phyloP scores from a whole-genome alignment of 2,888 invertebrate genomes.

The Caenorhabditis imperialis region DNA sequence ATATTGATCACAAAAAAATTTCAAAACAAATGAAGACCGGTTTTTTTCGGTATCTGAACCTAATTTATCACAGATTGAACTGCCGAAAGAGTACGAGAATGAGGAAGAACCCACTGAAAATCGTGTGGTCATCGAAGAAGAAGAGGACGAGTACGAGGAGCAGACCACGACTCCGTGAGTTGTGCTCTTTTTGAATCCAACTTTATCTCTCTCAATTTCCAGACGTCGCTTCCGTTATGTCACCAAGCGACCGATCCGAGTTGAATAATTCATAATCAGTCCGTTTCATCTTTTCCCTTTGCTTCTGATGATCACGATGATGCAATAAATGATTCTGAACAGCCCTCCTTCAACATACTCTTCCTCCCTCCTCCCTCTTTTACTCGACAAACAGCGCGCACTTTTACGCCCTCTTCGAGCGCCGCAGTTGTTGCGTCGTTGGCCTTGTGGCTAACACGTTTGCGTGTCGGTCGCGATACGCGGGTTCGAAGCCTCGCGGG shows the following conservation, averaged over 20 bases:
- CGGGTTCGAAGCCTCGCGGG: slow-evolving; percentile 48
- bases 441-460: slow-evolving; percentile 36
- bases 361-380: not conserved
- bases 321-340: slow-evolving; percentile 12
- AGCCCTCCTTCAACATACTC: not conserved
- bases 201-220: slow-evolving; percentile 11
- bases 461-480: slow-evolving; percentile 3
- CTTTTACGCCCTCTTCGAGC: not conserved
- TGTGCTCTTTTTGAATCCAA: too few species aligned
- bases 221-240: slow-evolving; percentile 66
- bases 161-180: slow-evolving; percentile 42
- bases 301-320: slow-evolving; percentile 6
- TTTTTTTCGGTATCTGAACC: too few species aligned
- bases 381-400: not conserved
- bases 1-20: too few species aligned
- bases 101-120: slow-evolving; percentile 15
- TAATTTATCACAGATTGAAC: slow-evolving; percentile 31
- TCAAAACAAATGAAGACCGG: too few species aligned
- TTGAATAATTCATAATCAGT: slow-evolving; percentile 41
- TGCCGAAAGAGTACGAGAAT: slow-evolving; percentile 45
- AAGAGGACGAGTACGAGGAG: slow-evolving; percentile 55
- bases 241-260: slow-evolving; percentile 63
- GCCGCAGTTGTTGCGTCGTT: slow-evolving; percentile 17
- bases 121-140: slow-evolving; percentile 8
- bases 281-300: not conserved